Evolutionary conservation across 2,113 vertebrate genomes (phyloP).

Genomic region (Pollimyrus isidori): DNA sequence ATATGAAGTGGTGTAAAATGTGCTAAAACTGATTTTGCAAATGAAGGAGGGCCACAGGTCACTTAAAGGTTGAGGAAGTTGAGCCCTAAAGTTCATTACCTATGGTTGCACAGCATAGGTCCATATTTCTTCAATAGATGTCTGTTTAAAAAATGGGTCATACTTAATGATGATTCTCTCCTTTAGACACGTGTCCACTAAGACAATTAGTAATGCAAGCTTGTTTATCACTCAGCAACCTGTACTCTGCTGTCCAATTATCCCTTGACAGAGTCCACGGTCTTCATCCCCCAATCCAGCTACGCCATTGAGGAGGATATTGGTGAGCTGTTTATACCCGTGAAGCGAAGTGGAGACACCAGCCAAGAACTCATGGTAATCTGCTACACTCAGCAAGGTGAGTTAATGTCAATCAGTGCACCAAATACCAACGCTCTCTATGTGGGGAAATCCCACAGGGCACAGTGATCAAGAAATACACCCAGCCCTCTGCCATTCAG

Average conservation of each 20-base stretch:
- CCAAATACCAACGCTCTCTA: not conserved
- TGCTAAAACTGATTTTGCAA: not conserved
- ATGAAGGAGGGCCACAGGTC: not conserved
- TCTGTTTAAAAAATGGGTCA: not conserved
- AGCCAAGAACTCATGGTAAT: conserved; percentile 87
- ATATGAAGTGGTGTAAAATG: not conserved
- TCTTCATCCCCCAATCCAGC: conserved; percentile 78
- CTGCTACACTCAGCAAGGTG: conserved; percentile 88
- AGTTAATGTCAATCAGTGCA: not conserved
- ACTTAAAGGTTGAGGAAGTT: not conserved
- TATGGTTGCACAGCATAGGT: not conserved
- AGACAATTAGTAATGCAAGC: not conserved
- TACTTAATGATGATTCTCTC: not conserved
- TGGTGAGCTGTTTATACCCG: conserved; percentile 80
- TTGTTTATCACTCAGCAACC: too few species aligned
- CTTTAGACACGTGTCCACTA: not conserved
- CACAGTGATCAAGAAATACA: not conserved
- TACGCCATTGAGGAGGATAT: conserved; percentile 75
- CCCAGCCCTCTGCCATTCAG: not conserved
- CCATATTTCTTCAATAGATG: not conserved
- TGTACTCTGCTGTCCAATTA: conserved; percentile 25
- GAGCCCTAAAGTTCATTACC: not conserved
- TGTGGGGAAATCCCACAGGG: not conserved
- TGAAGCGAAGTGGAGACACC: conserved; percentile 80
- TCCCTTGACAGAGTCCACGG: conserved; percentile 72